A percentile compares a stretch with the other conserved stretches of the same genome.
Conservation (phyloP, 2,797 vertebrate species). For the Acropternis orthonyx region DNA sequence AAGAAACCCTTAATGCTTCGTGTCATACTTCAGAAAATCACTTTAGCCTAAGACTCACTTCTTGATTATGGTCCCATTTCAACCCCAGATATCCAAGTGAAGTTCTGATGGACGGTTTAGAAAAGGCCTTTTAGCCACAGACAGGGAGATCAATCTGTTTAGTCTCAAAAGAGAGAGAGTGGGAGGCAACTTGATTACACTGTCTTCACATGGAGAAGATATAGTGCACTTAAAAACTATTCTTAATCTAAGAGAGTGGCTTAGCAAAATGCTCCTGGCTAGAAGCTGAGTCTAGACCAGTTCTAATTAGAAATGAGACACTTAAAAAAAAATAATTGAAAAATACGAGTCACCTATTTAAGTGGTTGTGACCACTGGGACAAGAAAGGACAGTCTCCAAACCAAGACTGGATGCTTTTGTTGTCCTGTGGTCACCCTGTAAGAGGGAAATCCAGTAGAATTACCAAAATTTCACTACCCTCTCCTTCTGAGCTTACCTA, state of each 20-base stretch:
- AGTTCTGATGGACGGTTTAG: constrained; percentile 36
- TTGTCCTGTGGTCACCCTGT: not conserved
- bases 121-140: constrained; percentile 40
- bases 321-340: not conserved
- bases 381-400: not conserved
- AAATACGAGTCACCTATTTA: not conserved
- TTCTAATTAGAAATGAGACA: not conserved
- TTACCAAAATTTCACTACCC: not conserved
- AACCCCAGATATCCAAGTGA: not conserved
- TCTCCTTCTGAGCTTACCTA: not conserved
- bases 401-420: not conserved
- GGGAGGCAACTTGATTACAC: constrained; percentile 26
- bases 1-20: constrained; percentile 11
- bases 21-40: constrained; percentile 7
- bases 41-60: constrained; percentile 24
- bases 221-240: not conserved
- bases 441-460: not conserved
- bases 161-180: not conserved
- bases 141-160: constrained; percentile 35
- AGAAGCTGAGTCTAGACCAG: not conserved
- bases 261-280: not conserved
- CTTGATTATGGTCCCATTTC: constrained; percentile 10
- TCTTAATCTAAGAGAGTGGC: not conserved
- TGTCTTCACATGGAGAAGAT: constrained; percentile 3
- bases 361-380: not conserved